Evolutionary conservation across 2,113 vertebrate genomes (phyloP), one percentile per base, ranked within the genome.

Genomic region (Halcyon senegalensis): DNA sequence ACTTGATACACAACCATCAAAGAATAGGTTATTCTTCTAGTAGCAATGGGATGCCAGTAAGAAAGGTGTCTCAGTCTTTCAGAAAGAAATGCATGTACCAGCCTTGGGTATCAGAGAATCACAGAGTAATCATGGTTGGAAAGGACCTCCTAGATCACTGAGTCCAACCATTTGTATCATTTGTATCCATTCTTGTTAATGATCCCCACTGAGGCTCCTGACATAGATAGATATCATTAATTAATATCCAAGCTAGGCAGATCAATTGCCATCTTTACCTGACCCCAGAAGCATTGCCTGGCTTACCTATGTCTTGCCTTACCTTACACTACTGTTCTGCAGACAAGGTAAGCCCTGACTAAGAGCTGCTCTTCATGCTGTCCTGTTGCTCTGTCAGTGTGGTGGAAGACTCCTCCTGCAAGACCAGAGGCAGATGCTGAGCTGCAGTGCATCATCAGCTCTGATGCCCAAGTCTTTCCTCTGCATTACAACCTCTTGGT

Each of bases 281-380:
- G 27, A 23, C 33, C 19, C 55, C 74, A 76, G 75, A 68, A 85
- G 24, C 35, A 16, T 6, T 24, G 68, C 59, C 51, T 80, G 75
- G 18, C 43, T 80, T 14, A 8, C 15, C 53, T 60, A 17, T 73
- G 68, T 46, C 63, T 33, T 37, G 35, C 35, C 35, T 35, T 35
- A 35, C 35, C 35, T 35, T 35, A 35, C 35, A 35, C 35, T 35
- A 35, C 35, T 35, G 35, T 35, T 35, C 35, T 35, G 35, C 35
- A 35, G 35, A 35, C 35, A 35, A 35, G 35, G 35, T 75, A 66
- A 48, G 56, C 25, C 16, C 48, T 63, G 69, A 44, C 27, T 16
- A 41, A 21, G 24, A 11, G 6, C 23, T 44, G 9, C 31, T 46
- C 23, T 44, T n/a, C 41, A 15, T 0, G 0, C 55, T 55, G 6